Conservation (phyloP, 2,797 vertebrate genomes). For the Iguana delicatissima region DNA sequence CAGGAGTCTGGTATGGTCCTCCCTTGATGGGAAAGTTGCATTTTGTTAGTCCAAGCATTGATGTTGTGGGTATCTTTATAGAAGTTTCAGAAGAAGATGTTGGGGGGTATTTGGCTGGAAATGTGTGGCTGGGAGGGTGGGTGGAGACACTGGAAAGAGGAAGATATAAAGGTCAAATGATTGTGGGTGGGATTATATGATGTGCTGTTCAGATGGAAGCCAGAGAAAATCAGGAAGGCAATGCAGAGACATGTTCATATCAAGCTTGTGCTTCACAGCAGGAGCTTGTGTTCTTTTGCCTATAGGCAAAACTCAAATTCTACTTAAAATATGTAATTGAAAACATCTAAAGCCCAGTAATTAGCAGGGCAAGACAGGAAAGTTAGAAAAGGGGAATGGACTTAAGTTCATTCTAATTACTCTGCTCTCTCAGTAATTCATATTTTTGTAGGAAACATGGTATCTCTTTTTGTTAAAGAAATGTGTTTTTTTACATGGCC, state of each 20-base stretch:
- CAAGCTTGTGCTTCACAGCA: no score
- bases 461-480: background rate
- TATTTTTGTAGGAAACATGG: background rate
- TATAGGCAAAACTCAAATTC: background rate
- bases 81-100: background rate
- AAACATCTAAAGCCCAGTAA: background rate
- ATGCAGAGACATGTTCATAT: background rate
- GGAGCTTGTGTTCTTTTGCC: background rate
- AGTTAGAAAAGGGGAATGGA: no score
- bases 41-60: background rate
- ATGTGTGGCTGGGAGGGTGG: background rate
- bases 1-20: constrained; percentile 85
- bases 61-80: background rate
- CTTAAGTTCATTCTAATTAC: background rate
- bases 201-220: background rate
- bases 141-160: background rate
- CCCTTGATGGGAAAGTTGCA: background rate
- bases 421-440: background rate
- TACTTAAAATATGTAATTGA: background rate
- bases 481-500: background rate
- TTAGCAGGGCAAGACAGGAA: background rate
- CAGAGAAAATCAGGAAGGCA: background rate
- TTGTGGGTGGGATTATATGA: background rate
- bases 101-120: background rate
- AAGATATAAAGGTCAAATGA: background rate